Conservation (phyloP, 2,113 vertebrate genomes). For the Grantiella picta region DNA sequence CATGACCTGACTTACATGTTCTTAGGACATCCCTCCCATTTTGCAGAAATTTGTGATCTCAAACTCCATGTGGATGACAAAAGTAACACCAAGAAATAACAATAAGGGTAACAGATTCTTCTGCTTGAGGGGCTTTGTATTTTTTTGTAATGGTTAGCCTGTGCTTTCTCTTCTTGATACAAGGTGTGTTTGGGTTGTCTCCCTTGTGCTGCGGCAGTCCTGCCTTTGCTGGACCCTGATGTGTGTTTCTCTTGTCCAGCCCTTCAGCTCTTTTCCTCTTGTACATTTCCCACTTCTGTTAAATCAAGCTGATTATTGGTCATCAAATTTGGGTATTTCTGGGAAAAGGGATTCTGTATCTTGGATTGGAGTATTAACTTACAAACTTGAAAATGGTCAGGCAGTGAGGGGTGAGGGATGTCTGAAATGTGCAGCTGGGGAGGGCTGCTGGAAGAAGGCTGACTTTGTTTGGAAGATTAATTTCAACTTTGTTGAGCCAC, state of each 20-base stretch:
- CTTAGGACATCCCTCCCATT: not conserved
- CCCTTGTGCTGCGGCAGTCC: not conserved
- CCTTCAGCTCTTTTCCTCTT: not conserved
- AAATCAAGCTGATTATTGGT: not conserved
- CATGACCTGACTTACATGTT: not conserved
- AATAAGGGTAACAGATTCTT: not conserved
- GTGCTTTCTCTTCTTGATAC: not conserved
- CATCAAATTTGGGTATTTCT: not conserved
- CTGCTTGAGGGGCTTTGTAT: not conserved
- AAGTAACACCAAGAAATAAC: not conserved
- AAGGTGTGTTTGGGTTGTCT: not conserved
- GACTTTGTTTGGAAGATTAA: conserved; percentile 71
- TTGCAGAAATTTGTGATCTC: not conserved
- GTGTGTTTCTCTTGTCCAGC: not conserved
- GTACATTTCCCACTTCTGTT: not conserved
- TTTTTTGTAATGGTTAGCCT: not conserved
- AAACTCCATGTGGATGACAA: not conserved
- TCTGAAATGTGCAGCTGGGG: not conserved
- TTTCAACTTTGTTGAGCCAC: conserved; percentile 67
- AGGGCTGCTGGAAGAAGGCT: conserved; percentile 60
- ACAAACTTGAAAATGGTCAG: not conserved
- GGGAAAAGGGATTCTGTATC: not conserved
- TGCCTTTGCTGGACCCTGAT: not conserved
- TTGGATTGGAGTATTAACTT: not conserved
- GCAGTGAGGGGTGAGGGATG: conserved; percentile 8